Conservation (phyloP, 2,797 vertebrate genomes). For the Telmatherina bonti region DNA sequence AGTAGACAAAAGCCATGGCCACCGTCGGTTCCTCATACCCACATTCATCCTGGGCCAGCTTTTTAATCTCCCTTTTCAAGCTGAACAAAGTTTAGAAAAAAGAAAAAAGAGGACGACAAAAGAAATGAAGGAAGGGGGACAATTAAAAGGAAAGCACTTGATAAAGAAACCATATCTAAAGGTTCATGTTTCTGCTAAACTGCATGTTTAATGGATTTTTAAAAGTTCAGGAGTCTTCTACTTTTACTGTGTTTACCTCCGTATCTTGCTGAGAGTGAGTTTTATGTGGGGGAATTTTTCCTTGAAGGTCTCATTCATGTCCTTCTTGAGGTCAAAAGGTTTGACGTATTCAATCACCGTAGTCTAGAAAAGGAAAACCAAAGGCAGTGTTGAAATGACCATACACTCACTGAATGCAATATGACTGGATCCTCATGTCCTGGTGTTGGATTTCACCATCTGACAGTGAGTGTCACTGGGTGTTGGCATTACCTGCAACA, state of each 20-base stretch:
- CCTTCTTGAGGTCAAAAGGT: constrained; percentile 99
- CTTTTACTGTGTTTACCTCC: constrained; percentile 88
- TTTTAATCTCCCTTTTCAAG: constrained; percentile 96
- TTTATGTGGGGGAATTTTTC: constrained; percentile 98
- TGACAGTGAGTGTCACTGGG: constrained; percentile 24
- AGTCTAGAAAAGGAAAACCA: constrained; percentile 86
- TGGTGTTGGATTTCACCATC: constrained; percentile 55
- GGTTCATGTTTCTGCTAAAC: not conserved
- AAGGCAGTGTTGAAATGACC: constrained; percentile 36
- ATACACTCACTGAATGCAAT: constrained; percentile 12
- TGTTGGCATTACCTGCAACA: constrained; percentile 5
- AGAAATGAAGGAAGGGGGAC: not conserved
- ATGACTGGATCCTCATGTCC: constrained; percentile 44
- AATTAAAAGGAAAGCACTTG: not conserved
- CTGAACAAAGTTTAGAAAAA: constrained; percentile 66
- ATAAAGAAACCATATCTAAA: not conserved
- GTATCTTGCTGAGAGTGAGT: constrained; percentile 97
- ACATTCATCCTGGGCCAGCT: constrained; percentile 95
- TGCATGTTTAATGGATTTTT: not conserved
- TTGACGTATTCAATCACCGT: constrained; percentile 99
- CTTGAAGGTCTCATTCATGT: constrained; percentile 99
- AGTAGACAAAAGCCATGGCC: constrained; percentile 99
- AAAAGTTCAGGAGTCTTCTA: not conserved
- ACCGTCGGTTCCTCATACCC: constrained; percentile 96
- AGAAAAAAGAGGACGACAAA: not conserved